phyloP scores from a whole-genome alignment of 2,113 vertebrate genomes.

The Sardina pilchardus region DNA sequence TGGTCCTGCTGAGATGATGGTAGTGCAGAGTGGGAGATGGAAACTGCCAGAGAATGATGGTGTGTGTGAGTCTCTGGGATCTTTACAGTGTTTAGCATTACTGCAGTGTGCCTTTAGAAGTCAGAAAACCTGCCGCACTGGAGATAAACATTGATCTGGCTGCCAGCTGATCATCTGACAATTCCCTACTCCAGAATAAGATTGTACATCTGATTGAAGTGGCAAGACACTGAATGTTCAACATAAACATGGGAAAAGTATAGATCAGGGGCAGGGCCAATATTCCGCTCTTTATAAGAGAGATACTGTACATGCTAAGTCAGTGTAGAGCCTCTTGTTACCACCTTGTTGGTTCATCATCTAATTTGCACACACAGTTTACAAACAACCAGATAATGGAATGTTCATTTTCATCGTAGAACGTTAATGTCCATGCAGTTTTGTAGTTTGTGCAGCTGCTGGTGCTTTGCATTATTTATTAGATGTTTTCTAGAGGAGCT shows the following conservation, averaged over 20 bases:
- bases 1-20: background rate
- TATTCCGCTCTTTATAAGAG: too few relatives aligned
- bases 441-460: background rate
- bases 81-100: background rate
- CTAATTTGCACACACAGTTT: background rate
- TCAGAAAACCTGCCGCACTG: too few relatives aligned
- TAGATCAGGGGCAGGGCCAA: too few relatives aligned
- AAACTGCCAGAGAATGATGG: background rate
- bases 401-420: background rate
- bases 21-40: background rate
- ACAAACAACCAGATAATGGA: background rate
- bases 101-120: background rate
- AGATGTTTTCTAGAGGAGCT: background rate
- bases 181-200: too few relatives aligned
- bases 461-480: background rate
- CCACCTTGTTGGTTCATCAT: background rate
- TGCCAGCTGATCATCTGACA: too few relatives aligned
- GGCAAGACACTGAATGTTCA: too few relatives aligned
- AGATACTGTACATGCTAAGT: too few relatives aligned
- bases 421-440: background rate
- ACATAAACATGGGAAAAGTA: too few relatives aligned
- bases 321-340: too few relatives aligned
- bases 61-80: background rate
- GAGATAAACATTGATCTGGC: too few relatives aligned
- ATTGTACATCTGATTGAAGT: too few relatives aligned